These are phyloP conservation scores for Calyptomena viridis DNA, from an alignment of 2,113 vertebrate genomes.

Conservation along the genomic window DNA sequence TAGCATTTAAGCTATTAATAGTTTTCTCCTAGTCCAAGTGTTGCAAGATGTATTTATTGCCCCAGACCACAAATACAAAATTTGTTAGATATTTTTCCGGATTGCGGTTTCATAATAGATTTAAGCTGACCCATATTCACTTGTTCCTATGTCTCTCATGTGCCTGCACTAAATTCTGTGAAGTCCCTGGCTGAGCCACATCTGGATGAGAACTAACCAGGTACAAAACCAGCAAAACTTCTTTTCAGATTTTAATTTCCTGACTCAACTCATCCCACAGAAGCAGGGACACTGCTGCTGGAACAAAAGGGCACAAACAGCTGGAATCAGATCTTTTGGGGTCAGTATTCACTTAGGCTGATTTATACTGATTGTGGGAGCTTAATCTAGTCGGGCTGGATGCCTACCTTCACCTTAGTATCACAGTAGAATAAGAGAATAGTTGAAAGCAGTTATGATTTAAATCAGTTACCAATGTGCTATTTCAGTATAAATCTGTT, in stretches of 20 bases:
- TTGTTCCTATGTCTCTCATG: not conserved
- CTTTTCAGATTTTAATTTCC: not conserved
- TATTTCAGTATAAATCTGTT: not conserved
- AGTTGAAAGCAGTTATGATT: not conserved
- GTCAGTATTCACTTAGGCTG: not conserved
- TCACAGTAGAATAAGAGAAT: not conserved
- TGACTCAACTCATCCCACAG: not conserved
- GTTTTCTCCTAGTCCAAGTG: not conserved
- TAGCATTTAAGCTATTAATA: not conserved
- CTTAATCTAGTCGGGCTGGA: not conserved
- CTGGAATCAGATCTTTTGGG: not conserved
- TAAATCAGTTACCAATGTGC: not conserved
- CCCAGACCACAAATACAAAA: not conserved
- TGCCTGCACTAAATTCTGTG: not conserved
- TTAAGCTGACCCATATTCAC: not conserved
- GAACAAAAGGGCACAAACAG: not conserved
- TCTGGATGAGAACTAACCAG: not conserved
- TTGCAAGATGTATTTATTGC: not conserved
- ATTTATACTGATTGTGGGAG: not conserved
- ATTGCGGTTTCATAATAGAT: accelerated
- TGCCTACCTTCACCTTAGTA: not conserved
- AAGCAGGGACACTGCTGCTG: not conserved
- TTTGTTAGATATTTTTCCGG: not conserved
- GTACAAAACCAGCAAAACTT: not conserved
- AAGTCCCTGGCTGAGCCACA: not conserved